A percentile compares a stretch with the other conserved stretches of the same genome.
These are phyloP conservation scores for Leptarthrus brevirostris DNA, from an alignment of 2,888 invertebrate genomes.

Conservation along the genomic window DNA sequence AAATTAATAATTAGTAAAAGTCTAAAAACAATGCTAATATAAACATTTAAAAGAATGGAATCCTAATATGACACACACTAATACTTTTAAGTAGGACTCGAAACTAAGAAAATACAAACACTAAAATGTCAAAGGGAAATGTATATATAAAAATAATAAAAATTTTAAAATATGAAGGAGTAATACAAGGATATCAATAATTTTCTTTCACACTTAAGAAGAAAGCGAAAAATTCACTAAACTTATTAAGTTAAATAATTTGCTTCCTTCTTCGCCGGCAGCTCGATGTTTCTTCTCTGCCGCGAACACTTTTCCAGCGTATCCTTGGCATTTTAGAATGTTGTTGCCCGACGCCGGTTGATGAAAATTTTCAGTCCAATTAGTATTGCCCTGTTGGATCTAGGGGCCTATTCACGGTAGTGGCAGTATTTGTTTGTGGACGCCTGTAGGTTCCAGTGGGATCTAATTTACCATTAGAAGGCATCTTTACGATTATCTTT, in stretches of 20 bases:
- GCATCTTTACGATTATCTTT: conserved; percentile 58
- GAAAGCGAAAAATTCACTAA: conserved; percentile 24
- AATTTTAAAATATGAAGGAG: neutral
- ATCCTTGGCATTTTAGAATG: conserved; percentile 55
- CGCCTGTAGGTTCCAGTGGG: conserved; percentile 66
- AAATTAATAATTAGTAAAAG: conserved; percentile 10
- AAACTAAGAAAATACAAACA: conserved; percentile 23
- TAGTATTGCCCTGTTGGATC: conserved; percentile 67
- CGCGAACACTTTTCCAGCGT: conserved; percentile 65
- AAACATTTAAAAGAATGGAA: conserved; percentile 19
- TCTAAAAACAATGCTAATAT: conserved; percentile 26
- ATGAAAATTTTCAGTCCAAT: conserved; percentile 13
- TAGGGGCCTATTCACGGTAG: conserved; percentile 56
- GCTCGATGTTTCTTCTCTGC: conserved; percentile 67
- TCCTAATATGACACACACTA: conserved; percentile 44
- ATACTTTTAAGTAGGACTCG: conserved; percentile 40
- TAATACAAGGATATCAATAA: conserved; percentile 5
- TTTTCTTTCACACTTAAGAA: conserved; percentile 14
- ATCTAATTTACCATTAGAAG: conserved; percentile 58
- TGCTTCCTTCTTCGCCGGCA: conserved; percentile 65
- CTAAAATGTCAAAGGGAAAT: conserved; percentile 2
- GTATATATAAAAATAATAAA: conserved; percentile 14
- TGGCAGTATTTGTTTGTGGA: conserved; percentile 46
- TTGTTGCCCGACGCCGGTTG: neutral
- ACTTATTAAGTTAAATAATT: neutral